These are phyloP conservation scores for Bacillus rossius DNA, from an alignment of 1,140 invertebrate genomes.

Conservation along the genomic window DNA sequence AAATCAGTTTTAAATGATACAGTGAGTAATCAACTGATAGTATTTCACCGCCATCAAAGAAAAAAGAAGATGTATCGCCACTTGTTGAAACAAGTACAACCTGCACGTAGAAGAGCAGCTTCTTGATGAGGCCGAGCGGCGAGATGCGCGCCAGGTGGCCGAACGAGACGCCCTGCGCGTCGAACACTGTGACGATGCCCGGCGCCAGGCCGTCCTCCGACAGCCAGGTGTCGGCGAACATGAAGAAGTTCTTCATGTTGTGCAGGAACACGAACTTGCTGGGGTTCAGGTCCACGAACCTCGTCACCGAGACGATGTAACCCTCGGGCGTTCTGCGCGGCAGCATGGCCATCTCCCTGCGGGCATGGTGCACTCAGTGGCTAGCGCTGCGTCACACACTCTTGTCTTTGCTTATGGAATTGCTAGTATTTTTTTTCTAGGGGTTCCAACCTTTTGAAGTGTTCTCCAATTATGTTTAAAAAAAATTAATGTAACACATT, in stretches of 20 bases:
- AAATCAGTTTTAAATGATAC: too few species aligned
- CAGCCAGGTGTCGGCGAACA: conserved; percentile 56
- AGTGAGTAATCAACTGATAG: too few species aligned
- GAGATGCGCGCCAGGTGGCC: conserved; percentile 55
- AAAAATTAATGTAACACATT: too few species aligned
- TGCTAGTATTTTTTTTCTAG: too few species aligned
- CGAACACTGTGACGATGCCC: conserved; percentile 58
- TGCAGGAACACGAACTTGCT: conserved; percentile 54
- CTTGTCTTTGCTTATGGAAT: too few species aligned
- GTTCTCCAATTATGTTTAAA: too few species aligned
- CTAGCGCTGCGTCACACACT: too few species aligned
- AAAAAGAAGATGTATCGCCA: too few species aligned
- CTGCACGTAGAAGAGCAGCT: conserved; percentile 60
- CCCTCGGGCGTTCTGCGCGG: conserved; percentile 43
- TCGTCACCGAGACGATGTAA: conserved; percentile 51
- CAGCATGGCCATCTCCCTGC: conserved; percentile 1
- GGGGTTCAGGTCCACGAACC: conserved; percentile 50
- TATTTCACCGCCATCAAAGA: too few species aligned
- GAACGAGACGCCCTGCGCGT: conserved; percentile 56
- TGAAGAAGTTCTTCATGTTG: conserved; percentile 54
- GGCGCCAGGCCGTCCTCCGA: conserved; percentile 54
- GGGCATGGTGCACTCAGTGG: too few species aligned
- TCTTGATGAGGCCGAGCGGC: conserved; percentile 46
- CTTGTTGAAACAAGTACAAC: too few species aligned
- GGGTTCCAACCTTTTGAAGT: too few species aligned